These are phyloP conservation scores for Phylloscopus whistleri DNA, from an alignment of 2,113 vertebrate genomes.

Conservation along the genomic window DNA sequence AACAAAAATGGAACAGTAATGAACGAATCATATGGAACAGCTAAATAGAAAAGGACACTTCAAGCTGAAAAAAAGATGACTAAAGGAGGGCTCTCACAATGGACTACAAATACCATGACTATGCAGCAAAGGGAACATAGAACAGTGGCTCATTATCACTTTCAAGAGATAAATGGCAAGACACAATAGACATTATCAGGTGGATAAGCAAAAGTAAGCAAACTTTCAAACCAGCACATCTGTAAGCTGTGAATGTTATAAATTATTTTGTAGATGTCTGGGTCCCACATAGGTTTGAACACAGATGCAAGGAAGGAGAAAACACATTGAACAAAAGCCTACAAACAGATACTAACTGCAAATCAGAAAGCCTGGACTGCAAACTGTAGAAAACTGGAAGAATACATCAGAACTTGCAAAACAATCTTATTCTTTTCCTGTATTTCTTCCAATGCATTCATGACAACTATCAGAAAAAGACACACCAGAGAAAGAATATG, in stretches of 20 bases:
- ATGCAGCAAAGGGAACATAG: background rate
- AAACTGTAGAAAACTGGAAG: background rate
- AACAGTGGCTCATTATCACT: background rate
- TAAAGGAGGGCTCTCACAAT: background rate
- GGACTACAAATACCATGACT: background rate
- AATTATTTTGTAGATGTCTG: background rate
- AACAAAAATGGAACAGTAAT: background rate
- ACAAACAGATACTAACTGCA: background rate
- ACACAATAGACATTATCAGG: background rate
- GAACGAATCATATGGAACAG: background rate
- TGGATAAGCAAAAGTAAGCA: background rate
- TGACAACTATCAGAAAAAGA: background rate
- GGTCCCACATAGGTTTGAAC: background rate
- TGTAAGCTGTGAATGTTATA: accelerated
- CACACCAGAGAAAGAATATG: background rate
- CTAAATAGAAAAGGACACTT: background rate
- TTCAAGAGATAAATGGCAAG: background rate
- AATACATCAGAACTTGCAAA: background rate
- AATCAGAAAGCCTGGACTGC: background rate
- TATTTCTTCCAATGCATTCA: background rate
- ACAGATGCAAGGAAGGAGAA: background rate
- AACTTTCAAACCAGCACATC: background rate
- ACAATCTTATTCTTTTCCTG: background rate
- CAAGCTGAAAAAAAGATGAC: background rate
- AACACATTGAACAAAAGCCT: background rate